Percentiles rank a stretch among this genome's conserved stretches.
phyloP scores from a whole-genome alignment of 2,113 vertebrate species.

The Corythaeola cristata region DNA sequence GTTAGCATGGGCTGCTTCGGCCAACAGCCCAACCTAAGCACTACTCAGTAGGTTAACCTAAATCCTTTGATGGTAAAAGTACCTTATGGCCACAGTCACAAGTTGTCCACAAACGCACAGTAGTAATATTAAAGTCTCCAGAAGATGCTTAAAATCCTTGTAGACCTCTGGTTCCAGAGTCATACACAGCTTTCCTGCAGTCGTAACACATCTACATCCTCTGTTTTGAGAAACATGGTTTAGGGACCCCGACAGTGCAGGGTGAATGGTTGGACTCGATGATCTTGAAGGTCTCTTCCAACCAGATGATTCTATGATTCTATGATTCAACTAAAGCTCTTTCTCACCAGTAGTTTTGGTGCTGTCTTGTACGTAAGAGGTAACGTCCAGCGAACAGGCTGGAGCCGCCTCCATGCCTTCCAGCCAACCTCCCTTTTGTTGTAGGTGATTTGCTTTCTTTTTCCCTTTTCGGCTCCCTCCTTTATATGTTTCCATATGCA shows the following conservation, averaged over 20 bases:
- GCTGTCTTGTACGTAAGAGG: background rate
- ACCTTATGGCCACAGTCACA: background rate
- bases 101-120: background rate
- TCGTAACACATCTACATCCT: background rate
- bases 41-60: background rate
- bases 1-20: background rate
- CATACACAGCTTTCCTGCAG: background rate
- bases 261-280: too few relatives aligned
- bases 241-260: too few relatives aligned
- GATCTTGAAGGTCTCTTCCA: too few relatives aligned
- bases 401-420: background rate
- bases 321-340: background rate
- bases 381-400: background rate
- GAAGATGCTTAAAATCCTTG: background rate
- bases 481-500: background rate
- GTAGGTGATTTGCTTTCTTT: background rate
- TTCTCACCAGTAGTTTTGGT: background rate
- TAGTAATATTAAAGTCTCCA: background rate
- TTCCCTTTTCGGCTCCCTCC: background rate
- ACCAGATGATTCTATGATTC: too few relatives aligned
- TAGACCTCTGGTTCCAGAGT: background rate
- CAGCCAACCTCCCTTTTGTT: background rate
- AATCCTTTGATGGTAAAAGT: background rate
- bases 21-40: background rate
- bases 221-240: too few relatives aligned